A percentile compares a stretch with the other conserved stretches of the same genome.
These are phyloP conservation scores for Acanthisitta chloris DNA, from an alignment of 2,113 vertebrate species.

Conservation along the genomic window DNA sequence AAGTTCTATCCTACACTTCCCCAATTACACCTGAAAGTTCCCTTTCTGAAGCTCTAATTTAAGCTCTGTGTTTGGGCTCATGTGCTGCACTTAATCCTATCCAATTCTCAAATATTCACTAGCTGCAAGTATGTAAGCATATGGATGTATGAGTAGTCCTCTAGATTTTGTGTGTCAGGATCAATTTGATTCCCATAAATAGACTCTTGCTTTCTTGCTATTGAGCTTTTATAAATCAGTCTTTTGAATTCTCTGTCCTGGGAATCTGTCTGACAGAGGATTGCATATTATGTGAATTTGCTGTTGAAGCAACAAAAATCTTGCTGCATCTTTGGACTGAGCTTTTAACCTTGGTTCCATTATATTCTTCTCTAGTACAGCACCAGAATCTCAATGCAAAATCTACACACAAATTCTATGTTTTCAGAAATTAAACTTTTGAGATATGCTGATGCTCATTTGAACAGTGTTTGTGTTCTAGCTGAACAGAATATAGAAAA, in stretches of 20 bases:
- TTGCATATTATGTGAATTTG: neutral
- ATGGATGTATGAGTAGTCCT: neutral
- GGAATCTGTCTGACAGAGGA: neutral
- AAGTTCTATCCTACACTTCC: neutral
- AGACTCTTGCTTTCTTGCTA: neutral
- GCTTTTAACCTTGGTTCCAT: neutral
- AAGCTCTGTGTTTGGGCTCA: neutral
- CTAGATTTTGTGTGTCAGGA: neutral
- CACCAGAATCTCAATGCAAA: neutral
- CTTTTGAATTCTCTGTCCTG: neutral
- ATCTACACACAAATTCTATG: neutral
- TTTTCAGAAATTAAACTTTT: neutral
- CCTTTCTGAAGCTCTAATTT: neutral
- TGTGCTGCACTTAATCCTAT: neutral
- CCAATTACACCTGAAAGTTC: neutral
- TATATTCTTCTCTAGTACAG: neutral
- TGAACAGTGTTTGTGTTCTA: neutral
- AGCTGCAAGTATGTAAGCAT: neutral
- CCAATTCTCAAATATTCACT: neutral
- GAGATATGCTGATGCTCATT: neutral
- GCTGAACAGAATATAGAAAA: neutral
- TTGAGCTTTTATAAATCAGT: neutral
- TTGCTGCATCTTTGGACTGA: neutral
- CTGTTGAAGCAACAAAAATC: neutral
- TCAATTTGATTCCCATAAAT: neutral